phyloP scores from a whole-genome alignment of 2,797 vertebrate genomes.

The Petrocephalus schoutedeni region DNA sequence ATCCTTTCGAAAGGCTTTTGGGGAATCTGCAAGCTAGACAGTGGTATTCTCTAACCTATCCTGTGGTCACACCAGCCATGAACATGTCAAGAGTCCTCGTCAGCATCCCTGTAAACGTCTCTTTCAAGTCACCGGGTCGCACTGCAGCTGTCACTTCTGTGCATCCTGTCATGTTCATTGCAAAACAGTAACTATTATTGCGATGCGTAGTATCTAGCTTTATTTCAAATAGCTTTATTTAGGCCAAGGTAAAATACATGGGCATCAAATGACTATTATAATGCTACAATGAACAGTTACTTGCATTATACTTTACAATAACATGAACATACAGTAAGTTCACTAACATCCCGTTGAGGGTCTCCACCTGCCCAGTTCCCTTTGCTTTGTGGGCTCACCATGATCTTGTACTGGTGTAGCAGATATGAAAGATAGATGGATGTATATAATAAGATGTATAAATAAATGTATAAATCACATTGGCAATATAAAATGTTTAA shows the following conservation, averaged over 20 bases:
- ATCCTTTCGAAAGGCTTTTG: neutral
- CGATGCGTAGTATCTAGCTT: neutral
- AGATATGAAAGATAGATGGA: neutral
- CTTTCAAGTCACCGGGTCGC: neutral
- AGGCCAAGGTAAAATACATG: neutral
- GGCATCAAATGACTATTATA: neutral
- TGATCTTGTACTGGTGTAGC: neutral
- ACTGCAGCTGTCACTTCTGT: neutral
- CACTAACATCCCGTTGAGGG: neutral
- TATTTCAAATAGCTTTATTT: neutral
- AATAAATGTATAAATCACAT: neutral
- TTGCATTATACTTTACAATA: neutral
- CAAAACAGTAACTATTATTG: neutral
- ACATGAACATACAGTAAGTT: neutral
- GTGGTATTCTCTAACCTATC: neutral
- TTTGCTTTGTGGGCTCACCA: neutral
- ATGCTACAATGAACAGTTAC: neutral
- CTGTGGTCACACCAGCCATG: neutral
- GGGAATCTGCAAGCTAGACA: neutral
- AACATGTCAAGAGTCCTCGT: neutral
- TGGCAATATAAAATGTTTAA: neutral
- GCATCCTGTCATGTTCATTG: neutral
- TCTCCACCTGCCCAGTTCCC: neutral
- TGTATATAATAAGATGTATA: neutral
- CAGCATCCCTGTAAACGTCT: neutral